A percentile compares a stretch with the other conserved stretches of the same genome.
phyloP scores from a whole-genome alignment of 2,797 vertebrate genomes.

The Paedocypris micromegethes region DNA sequence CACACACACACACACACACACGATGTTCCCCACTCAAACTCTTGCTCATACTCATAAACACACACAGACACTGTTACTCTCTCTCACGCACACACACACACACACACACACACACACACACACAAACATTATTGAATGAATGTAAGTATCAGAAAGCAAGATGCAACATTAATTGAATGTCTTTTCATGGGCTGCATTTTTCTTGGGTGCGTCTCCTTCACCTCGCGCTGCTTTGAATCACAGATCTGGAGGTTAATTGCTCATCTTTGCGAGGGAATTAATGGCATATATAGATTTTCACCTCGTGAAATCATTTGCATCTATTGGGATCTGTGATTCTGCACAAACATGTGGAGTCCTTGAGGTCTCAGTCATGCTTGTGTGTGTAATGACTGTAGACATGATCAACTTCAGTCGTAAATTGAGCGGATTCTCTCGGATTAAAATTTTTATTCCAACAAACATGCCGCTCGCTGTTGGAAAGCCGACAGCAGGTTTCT shows the following conservation, averaged over 20 bases:
- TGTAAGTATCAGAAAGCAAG: too few species aligned
- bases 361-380: slow-evolving; percentile 13
- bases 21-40: too few species aligned
- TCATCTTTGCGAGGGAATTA: background rate
- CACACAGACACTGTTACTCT: too few species aligned
- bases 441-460: too few species aligned
- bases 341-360: slow-evolving; percentile 11
- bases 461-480: too few species aligned
- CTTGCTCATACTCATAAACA: too few species aligned
- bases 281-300: slow-evolving; percentile 10
- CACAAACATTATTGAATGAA: too few species aligned
- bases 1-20: slow-evolving; percentile 2
- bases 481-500: too few species aligned
- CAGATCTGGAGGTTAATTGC: background rate
- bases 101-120: background rate
- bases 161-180: too few species aligned
- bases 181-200: too few species aligned
- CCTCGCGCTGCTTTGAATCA: background rate
- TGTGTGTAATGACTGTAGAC: slow-evolving; percentile 8
- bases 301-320: slow-evolving; percentile 11
- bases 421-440: background rate
- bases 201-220: too few species aligned
- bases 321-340: slow-evolving; percentile 1
- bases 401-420: slow-evolving; percentile 1
- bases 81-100: too few species aligned